A percentile compares a stretch with the other conserved stretches of the same genome.
phyloP scores from a whole-genome alignment of 2,888 invertebrate genomes.

The Lasioglossum villosulum region DNA sequence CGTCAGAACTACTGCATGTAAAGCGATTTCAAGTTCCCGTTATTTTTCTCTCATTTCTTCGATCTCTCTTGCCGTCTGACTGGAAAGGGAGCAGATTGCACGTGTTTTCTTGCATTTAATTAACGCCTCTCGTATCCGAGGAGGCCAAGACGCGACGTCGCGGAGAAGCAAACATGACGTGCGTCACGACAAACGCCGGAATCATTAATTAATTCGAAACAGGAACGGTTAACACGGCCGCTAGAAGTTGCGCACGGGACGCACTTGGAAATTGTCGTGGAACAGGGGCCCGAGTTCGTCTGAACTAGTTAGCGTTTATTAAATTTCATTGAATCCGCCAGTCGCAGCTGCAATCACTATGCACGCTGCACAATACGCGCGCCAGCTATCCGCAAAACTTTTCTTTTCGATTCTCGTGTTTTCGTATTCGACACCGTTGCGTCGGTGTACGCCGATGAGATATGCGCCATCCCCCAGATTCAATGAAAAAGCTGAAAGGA shows the following conservation, averaged over 20 bases:
- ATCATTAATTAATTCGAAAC: constrained; percentile 60
- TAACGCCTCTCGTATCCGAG: constrained; percentile 6
- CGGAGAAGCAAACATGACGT: constrained; percentile 9
- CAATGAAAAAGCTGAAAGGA: constrained; percentile 5
- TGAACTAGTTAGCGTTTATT: constrained; percentile 44
- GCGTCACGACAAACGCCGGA: constrained; percentile 31
- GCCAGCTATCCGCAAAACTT: background rate
- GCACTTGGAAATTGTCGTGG: constrained; percentile 41
- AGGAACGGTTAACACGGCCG: constrained; percentile 30
- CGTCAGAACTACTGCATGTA: background rate
- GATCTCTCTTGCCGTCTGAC: background rate
- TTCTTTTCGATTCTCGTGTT: background rate
- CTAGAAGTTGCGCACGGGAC: constrained; percentile 12
- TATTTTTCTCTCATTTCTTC: background rate
- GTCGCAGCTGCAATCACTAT: constrained; percentile 3
- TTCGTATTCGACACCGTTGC: background rate
- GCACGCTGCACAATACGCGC: background rate
- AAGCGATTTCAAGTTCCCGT: background rate
- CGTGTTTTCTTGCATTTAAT: constrained; percentile 24
- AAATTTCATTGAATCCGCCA: constrained; percentile 24
- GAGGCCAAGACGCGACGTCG: background rate
- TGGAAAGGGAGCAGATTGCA: background rate
- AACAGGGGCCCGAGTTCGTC: constrained; percentile 15
- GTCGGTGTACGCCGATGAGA: background rate
- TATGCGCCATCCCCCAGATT: background rate